Conservation (phyloP, 2,888 invertebrate species). For the Dryomyza anilis region DNA sequence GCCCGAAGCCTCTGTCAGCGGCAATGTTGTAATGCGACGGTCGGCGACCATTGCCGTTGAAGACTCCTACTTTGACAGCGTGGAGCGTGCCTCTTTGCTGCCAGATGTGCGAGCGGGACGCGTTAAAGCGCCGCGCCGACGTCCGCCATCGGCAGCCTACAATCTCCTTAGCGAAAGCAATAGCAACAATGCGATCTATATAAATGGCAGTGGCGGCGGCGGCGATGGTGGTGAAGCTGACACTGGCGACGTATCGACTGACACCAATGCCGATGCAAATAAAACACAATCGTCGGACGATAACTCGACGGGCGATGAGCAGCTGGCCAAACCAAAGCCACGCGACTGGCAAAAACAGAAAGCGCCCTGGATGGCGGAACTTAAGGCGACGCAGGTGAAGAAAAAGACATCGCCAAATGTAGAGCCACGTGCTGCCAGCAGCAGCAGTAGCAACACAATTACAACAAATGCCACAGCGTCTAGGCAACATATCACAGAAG, state of each 20-base stretch:
- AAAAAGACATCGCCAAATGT: conserved; percentile 58
- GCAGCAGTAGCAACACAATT: conserved; percentile 20
- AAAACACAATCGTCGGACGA: conserved; percentile 49
- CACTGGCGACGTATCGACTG: no score
- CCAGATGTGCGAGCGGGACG: conserved; percentile 70
- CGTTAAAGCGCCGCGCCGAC: conserved; percentile 65
- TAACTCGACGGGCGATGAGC: conserved; percentile 54
- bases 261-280: conserved; percentile 17
- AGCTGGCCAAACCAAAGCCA: conserved; percentile 68
- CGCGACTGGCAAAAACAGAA: conserved; percentile 75
- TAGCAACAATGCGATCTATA: conserved; percentile 52
- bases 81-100: conserved; percentile 68
- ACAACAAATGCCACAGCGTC: conserved; percentile 4
- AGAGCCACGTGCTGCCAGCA: conserved; percentile 46
- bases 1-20: conserved; percentile 44
- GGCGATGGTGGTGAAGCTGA: no score
- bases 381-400: conserved; percentile 73
- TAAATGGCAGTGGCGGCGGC: conserved; percentile 51
- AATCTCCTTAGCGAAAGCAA: conserved; percentile 56
- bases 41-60: conserved; percentile 52
- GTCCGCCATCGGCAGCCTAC: conserved; percentile 66
- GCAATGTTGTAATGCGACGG: conserved; percentile 47
- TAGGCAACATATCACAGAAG: conserved; percentile 35
- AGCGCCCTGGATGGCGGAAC: conserved; percentile 82
- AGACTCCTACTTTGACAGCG: conserved; percentile 68